Evolutionary conservation across 1,140 invertebrate genomes (phyloP), one percentile per base, ranked within the genome.

Genomic region (Heliconius hermathena): DNA sequence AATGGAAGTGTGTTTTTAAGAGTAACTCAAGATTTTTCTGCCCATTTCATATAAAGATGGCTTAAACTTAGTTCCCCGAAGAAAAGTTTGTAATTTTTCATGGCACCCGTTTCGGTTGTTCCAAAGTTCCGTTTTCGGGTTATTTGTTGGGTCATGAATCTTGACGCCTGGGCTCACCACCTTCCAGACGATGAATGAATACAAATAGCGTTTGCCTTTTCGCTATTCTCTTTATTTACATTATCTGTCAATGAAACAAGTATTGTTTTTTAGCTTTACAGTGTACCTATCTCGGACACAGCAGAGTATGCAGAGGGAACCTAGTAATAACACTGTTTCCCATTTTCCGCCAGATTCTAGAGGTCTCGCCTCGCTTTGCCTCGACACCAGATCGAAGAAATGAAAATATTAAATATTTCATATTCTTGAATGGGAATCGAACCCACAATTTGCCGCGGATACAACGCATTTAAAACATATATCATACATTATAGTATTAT

Each of bases 81-180:
- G 54, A 41, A n/a, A 70, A 74, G 26, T 74, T 74, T 20, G 79
- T 77, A 71, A 81, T 81, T 81, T 81, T 77, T 81, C 79, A 81
- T 74, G 77, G 49, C 57, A 77, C 41, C 20, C 41, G 60, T 60
- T 74, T 81, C 79, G 57, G 79, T 77, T 81, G 79, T 60, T 75
- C 36, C 66, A 71, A 74, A 81, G 74, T 81, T 72, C 52, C 26
- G 29, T 36, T 79, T 79, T n/a, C 36, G n/a, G 77, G 80, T 81
- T 81, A 78, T 81, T 81, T 81, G 80, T 81, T 75, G 80, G 80
- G 76, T 78, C 80, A 81, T 81, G 80, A 81, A 81, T 81, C 80
- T 81, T 74, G 71, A 77, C 76, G 73, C 80, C 78, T 57, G 80
- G 80, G 76, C 74, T 81, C 77, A 81, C 80, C 76, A 78, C 76